phyloP scores from a whole-genome alignment of 2,888 invertebrate genomes.

The Sphecodes monilicornis region DNA sequence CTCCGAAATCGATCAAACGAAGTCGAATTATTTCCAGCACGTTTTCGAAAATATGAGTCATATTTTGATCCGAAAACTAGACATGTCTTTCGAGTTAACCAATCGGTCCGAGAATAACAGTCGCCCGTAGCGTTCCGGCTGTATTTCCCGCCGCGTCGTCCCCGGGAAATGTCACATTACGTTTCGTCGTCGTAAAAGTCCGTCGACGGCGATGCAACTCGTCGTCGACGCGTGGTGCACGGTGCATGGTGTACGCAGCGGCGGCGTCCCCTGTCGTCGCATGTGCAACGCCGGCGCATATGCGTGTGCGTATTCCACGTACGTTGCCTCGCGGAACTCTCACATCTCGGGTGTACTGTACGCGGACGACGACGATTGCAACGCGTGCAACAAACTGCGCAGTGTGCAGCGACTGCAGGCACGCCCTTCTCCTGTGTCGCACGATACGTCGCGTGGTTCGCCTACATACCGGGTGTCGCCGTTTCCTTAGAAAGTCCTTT shows the following conservation, averaged over 20 bases:
- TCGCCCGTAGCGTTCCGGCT: slow-evolving; percentile 22
- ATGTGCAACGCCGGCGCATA: not conserved
- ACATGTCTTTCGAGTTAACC: too few species aligned
- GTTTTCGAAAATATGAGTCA: not conserved
- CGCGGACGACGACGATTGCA: slow-evolving; percentile 71
- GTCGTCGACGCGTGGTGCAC: not conserved
- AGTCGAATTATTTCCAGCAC: too few species aligned
- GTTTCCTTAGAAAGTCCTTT: slow-evolving; percentile 47
- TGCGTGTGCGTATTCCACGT: slow-evolving; percentile 23
- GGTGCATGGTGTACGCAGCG: not conserved
- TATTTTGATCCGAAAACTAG: not conserved
- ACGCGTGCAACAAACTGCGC: slow-evolving; percentile 83
- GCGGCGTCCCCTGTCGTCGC: not conserved
- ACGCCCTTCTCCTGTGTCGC: slow-evolving; percentile 83
- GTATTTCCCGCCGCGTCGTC: slow-evolving; percentile 26
- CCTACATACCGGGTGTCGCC: slow-evolving; percentile 76
- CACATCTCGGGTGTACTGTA: slow-evolving; percentile 54
- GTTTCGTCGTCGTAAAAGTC: slow-evolving; percentile 25
- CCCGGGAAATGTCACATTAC: slow-evolving; percentile 38
- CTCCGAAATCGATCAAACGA: too few species aligned
- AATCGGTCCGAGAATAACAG: too few species aligned
- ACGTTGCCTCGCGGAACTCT: slow-evolving; percentile 55
- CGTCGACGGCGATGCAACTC: not conserved
- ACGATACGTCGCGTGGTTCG: slow-evolving; percentile 78
- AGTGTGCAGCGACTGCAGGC: slow-evolving; percentile 79